Conservation (phyloP, 2,888 invertebrate genomes). For the Morinoia aosen region DNA sequence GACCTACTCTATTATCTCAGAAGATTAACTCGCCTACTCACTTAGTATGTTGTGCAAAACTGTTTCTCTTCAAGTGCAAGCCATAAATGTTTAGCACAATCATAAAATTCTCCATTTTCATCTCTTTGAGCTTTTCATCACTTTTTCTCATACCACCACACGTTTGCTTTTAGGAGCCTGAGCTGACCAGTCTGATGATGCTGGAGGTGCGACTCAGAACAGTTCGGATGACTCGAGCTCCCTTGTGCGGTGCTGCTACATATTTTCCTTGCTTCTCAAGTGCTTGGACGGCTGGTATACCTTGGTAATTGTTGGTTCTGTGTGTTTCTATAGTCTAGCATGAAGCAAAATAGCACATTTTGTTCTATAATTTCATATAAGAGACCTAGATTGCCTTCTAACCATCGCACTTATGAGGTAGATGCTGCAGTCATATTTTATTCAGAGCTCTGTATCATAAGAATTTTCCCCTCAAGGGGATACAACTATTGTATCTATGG, state of each 20-base stretch:
- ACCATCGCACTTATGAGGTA: too few relatives aligned
- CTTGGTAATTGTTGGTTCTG: conserved; percentile 53
- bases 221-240: background rate
- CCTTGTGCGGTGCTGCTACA: background rate
- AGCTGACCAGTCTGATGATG: background rate
- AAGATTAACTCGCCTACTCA: background rate
- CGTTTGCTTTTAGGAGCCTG: background rate
- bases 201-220: background rate
- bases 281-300: conserved; percentile 51
- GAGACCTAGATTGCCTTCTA: too few relatives aligned
- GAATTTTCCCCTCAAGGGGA: too few relatives aligned
- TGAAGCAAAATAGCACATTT: too few relatives aligned
- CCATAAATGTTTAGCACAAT: background rate
- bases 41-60: background rate
- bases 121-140: too few relatives aligned
- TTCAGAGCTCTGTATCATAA: background rate
- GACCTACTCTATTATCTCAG: too few relatives aligned
- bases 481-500: too few relatives aligned
- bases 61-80: background rate
- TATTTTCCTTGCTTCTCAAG: background rate
- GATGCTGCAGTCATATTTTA: too few relatives aligned
- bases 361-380: too few relatives aligned
- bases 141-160: too few relatives aligned
- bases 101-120: background rate
- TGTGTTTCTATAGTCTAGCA: conserved; percentile 54